Evolutionary conservation across 2,113 vertebrate genomes (phyloP).

Genomic region (Tamias sibiricus): DNA sequence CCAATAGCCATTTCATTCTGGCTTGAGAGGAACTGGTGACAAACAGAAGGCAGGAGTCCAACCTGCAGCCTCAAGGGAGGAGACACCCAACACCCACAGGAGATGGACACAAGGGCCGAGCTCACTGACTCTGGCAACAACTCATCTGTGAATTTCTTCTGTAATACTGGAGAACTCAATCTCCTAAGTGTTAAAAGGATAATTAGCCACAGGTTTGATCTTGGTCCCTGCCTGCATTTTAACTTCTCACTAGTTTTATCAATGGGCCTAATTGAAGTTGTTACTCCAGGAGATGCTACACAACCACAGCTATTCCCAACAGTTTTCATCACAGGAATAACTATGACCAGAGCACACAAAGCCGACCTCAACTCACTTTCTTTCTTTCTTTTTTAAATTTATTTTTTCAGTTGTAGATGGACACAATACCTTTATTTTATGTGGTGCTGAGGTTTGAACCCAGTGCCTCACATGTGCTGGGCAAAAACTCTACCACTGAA

Average conservation of each 20-base stretch:
- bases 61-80: neutral
- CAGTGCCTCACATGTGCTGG: too few species aligned
- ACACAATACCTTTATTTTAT: too few species aligned
- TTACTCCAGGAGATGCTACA: constrained; percentile 82
- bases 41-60: constrained; percentile 15
- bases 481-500: too few species aligned
- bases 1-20: neutral
- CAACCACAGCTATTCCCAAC: constrained; percentile 81
- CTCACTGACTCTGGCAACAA: constrained; percentile 48
- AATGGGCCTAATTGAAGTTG: constrained; percentile 78
- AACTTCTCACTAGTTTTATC: constrained; percentile 77
- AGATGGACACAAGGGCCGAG: neutral
- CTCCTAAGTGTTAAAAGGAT: constrained; percentile 81
- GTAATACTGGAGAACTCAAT: constrained; percentile 58
- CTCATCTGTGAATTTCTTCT: constrained; percentile 71
- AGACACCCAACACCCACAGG: neutral
- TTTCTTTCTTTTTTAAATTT: too few species aligned
- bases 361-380: constrained; percentile 79
- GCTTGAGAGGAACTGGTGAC: neutral
- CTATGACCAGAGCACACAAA: constrained; percentile 73
- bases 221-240: constrained; percentile 76
- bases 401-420: too few species aligned
- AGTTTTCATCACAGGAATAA: constrained; percentile 70
- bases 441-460: too few species aligned
- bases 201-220: constrained; percentile 82